These are phyloP conservation scores for Hirtodrosophila histrioides DNA, from an alignment of 2,888 invertebrate genomes.

Conservation along the genomic window DNA sequence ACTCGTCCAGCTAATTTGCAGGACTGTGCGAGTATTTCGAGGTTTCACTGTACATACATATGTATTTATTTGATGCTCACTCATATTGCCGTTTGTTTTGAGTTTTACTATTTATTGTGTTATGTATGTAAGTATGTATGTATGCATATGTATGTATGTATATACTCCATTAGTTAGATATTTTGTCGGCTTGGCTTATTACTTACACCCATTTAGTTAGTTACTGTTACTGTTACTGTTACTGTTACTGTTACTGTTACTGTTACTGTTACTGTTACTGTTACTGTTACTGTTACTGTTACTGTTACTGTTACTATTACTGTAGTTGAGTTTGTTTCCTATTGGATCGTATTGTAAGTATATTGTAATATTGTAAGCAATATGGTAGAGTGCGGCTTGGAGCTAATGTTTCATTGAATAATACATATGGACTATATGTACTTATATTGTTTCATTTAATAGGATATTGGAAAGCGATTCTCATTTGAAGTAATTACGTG, in stretches of 20 bases:
- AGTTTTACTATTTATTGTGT: constrained; percentile 20
- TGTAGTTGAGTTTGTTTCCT: constrained; percentile 42
- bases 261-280: constrained; percentile 11
- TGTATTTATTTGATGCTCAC: constrained; percentile 14
- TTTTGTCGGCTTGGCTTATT: constrained; percentile 30
- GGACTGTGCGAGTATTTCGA: background rate
- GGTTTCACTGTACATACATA: constrained; percentile 10
- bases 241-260: constrained; percentile 17
- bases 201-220: constrained; percentile 34
- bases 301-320: constrained; percentile 51
- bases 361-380: constrained; percentile 62
- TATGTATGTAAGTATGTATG: constrained; percentile 42
- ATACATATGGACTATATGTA: constrained; percentile 48
- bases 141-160: constrained; percentile 35
- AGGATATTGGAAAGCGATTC: constrained; percentile 37
- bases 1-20: background rate
- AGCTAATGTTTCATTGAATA: constrained; percentile 78
- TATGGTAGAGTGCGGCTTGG: constrained; percentile 73
- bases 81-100: constrained; percentile 16
- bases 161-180: constrained; percentile 25
- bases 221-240: constrained; percentile 56
- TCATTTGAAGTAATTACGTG: constrained; percentile 16
- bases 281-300: constrained; percentile 25
- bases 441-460: constrained; percentile 39
- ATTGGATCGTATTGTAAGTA: constrained; percentile 36